Evolutionary conservation across 2,113 vertebrate genomes (phyloP).

Genomic region (Dasyurus viverrinus): DNA sequence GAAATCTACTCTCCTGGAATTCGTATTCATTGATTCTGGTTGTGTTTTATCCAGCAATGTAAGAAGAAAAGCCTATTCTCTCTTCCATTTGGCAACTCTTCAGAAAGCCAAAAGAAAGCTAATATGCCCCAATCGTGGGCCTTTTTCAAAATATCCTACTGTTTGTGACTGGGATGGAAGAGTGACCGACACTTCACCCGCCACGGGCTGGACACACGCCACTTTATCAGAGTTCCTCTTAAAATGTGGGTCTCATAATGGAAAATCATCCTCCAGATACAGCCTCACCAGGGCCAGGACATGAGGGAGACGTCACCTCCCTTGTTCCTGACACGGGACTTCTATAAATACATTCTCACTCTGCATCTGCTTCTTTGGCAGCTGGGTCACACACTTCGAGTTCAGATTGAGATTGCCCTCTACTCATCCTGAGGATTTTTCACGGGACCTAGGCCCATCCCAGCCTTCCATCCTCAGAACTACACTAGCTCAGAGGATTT

Average conservation of each 20-base stretch:
- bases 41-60: not conserved
- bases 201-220: not conserved
- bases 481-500: not conserved
- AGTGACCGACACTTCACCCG: not conserved
- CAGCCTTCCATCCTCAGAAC: not conserved
- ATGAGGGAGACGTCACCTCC: not conserved
- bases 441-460: not conserved
- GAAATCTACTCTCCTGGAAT: not conserved
- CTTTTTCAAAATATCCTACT: not conserved
- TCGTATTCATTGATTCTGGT: not conserved
- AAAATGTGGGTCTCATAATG: not conserved
- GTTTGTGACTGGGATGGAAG: not conserved
- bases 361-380: not conserved
- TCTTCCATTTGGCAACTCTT: not conserved
- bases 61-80: not conserved
- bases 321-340: not conserved
- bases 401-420: not conserved
- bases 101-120: not conserved
- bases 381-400: not conserved
- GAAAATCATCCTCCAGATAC: not conserved
- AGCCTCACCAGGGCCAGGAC: not conserved
- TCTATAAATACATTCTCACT: not conserved
- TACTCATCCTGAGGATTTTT: not conserved
- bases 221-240: not conserved
- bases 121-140: not conserved